Base-by-base conservation (phyloP, 1,140 invertebrate species). In the Oreohelix idahoensis region DNA sequence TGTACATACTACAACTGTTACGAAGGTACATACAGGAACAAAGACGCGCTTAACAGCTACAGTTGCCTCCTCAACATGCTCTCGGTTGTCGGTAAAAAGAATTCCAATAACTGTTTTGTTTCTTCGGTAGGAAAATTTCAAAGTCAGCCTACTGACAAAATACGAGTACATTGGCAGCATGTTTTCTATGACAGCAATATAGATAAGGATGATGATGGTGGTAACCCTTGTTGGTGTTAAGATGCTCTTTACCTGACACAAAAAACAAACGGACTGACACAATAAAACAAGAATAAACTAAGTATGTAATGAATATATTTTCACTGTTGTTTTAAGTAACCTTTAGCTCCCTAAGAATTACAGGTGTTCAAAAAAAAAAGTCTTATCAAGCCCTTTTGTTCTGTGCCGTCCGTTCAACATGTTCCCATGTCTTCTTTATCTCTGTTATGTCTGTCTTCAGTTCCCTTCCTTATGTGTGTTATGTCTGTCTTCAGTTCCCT, bases 71-170 rank as follows among this genome's bases (percentile, higher is more conserved):
- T 76, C 74, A 20, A 76, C n/a, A 2, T n/a, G n/a, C 29, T 76
- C 74, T 17, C 74, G 74, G 45, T 76, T 35, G 2, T 39, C 2
- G 74, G 74, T 76, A 29, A n/a, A 76, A 32, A 76, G 29, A 23
- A 76, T 17, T 2, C 74, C 74, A 39, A 76, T 51, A 26, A 76
- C 5, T 17, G 74, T 76, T 76, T 76, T 76, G n/a, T 76, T 76
- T 35, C 74, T 45, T 1, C 0, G 1, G 32, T 32, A 35, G 29
- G 42, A 76, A 35, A 49, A 76, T 35, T 53, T 53, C n/a, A 8
- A 1, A 23, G 38, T 29, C 29, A 45, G 29, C 15, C 17, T n/a
- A n/a, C n/a, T 76, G 45, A 51, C 74, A 35, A 4, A 76, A 39
- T n/a, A n/a, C n/a, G n/a, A n/a, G 45, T 76, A 76, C 38, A 76